Evolutionary conservation across 2,797 vertebrate genomes (phyloP).

Genomic region (Masticophis lateralis): DNA sequence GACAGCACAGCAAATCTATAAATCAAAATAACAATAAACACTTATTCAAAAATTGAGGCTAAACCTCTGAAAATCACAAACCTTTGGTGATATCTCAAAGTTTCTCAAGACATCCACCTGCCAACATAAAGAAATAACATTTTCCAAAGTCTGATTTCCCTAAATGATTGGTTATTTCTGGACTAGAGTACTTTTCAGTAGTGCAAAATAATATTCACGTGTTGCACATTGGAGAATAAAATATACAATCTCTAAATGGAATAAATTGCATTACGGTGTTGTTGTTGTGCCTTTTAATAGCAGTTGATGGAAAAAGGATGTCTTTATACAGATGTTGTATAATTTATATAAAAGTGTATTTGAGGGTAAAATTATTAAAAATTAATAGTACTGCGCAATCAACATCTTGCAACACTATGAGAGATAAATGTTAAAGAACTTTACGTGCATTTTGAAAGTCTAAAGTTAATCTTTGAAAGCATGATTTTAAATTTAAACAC

Average conservation of each 20-base stretch:
- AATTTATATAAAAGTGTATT: background rate
- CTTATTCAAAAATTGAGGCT: background rate
- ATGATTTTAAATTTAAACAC: conserved; percentile 45
- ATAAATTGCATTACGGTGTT: background rate
- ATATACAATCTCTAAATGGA: background rate
- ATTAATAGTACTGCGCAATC: background rate
- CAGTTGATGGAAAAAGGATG: background rate
- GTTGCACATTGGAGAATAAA: background rate
- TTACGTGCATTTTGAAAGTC: conserved; percentile 43
- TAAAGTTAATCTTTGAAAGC: conserved; percentile 42
- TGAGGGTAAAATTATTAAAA: background rate
- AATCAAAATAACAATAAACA: background rate
- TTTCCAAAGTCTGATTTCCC: background rate
- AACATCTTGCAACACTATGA: background rate
- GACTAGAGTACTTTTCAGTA: background rate
- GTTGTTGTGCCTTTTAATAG: background rate
- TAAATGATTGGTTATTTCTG: background rate
- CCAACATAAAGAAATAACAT: background rate
- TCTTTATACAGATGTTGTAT: background rate
- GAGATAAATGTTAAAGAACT: background rate
- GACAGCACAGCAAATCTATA: background rate
- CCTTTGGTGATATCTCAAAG: background rate
- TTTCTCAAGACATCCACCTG: background rate
- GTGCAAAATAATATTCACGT: background rate
- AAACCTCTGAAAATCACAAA: background rate